Conservation (phyloP, 2,797 vertebrate species). For the Hapalemur alaotrensis region DNA sequence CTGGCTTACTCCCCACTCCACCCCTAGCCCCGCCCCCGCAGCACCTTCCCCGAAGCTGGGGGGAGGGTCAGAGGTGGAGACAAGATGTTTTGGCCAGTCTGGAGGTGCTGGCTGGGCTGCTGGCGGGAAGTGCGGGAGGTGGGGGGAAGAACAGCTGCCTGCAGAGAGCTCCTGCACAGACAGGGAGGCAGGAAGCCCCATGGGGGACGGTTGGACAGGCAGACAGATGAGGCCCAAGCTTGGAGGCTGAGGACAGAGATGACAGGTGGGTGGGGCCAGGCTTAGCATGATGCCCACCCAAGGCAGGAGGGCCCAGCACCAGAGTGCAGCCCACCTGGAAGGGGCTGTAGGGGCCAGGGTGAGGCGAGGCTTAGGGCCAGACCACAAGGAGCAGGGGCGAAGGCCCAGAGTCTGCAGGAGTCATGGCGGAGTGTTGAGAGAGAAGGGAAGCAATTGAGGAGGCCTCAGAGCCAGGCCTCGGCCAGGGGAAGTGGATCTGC, state of each 20-base stretch:
- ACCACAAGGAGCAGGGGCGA: neutral
- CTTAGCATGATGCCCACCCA: neutral
- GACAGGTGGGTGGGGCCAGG: neutral
- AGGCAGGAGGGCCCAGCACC: too few species aligned
- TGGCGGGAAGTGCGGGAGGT: fast-evolving
- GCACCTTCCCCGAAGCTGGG: neutral
- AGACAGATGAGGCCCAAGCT: neutral
- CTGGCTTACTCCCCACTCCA: neutral
- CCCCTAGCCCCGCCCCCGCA: too few species aligned
- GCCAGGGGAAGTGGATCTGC: neutral
- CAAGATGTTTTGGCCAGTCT: neutral
- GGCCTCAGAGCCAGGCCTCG: neutral
- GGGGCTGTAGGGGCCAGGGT: neutral
- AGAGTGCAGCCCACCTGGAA: neutral
- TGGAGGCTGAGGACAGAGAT: neutral
- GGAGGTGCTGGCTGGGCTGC: neutral
- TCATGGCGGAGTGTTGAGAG: neutral
- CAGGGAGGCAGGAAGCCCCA: neutral
- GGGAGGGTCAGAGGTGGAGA: neutral
- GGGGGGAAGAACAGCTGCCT: neutral
- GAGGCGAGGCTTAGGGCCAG: too few species aligned
- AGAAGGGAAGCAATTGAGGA: neutral
- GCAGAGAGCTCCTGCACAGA: neutral
- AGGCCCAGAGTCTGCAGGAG: neutral
- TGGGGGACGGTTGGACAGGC: neutral